These are phyloP conservation scores for Hemibagrus wyckioides DNA, from an alignment of 2,113 vertebrate genomes.

Conservation along the genomic window DNA sequence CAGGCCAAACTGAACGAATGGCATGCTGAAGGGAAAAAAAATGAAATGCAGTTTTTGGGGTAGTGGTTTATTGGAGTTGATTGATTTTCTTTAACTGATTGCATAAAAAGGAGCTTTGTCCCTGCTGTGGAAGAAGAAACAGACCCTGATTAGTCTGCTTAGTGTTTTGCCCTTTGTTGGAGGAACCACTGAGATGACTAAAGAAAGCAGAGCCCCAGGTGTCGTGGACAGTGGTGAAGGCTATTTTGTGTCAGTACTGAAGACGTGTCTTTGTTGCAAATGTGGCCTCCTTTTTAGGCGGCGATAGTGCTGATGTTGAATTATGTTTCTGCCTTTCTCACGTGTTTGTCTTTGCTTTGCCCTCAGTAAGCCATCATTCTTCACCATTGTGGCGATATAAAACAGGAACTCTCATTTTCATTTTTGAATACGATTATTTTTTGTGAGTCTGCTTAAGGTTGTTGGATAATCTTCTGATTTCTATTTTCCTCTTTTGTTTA, in stretches of 20 bases:
- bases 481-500: neutral
- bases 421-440: neutral
- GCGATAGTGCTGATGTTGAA: neutral
- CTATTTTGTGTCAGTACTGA: conserved; percentile 5
- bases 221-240: neutral
- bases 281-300: neutral
- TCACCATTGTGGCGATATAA: neutral
- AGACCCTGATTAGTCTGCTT: conserved; percentile 18
- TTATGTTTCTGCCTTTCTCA: neutral
- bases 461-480: neutral
- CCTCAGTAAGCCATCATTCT: neutral
- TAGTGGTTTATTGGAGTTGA: neutral
- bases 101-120: neutral
- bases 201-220: conserved; percentile 21
- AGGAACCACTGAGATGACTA: conserved; percentile 20
- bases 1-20: neutral
- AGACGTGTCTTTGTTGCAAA: conserved; percentile 1
- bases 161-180: conserved; percentile 23
- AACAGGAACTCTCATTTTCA: neutral
- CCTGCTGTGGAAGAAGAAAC: neutral
- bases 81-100: neutral
- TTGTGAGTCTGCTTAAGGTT: neutral
- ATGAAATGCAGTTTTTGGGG: neutral
- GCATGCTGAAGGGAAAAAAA: neutral
- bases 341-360: neutral